Evolutionary conservation across 2,797 vertebrate genomes (phyloP).

Genomic region (Pseudocheirus occidentalis): DNA sequence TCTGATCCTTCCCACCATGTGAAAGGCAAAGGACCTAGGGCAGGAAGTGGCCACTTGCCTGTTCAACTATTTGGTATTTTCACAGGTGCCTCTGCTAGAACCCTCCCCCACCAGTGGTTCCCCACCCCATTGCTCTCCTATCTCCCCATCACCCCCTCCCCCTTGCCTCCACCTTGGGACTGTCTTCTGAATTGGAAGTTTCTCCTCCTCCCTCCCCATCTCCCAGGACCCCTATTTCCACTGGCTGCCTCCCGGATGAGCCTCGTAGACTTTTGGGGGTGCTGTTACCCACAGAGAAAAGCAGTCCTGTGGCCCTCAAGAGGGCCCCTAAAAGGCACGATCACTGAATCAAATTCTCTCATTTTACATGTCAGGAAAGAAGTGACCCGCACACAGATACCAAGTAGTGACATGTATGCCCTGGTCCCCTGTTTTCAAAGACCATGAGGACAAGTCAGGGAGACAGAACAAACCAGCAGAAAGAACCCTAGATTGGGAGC

Average conservation of each 20-base stretch:
- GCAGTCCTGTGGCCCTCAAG: background rate
- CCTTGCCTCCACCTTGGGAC: conserved; percentile 32
- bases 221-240: conserved; percentile 62
- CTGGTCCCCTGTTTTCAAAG: background rate
- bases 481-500: background rate
- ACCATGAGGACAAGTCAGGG: background rate
- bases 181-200: background rate
- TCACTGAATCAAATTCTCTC: background rate
- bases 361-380: background rate
- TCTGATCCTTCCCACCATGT: conserved; percentile 57
- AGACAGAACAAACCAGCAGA: background rate
- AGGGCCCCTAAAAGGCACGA: background rate
- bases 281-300: background rate
- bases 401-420: background rate
- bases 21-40: conserved; percentile 56
- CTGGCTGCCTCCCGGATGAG: background rate
- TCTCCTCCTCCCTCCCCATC: conserved; percentile 62
- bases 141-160: background rate
- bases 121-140: background rate
- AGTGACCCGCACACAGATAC: background rate
- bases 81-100: conserved; percentile 72
- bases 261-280: conserved; percentile 27
- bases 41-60: conserved; percentile 67
- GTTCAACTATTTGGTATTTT: conserved; percentile 72
- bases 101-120: background rate